Evolutionary conservation across 2,113 vertebrate species (phyloP), one percentile per base, ranked within the genome.

Genomic region (Rhipidura dahli): DNA sequence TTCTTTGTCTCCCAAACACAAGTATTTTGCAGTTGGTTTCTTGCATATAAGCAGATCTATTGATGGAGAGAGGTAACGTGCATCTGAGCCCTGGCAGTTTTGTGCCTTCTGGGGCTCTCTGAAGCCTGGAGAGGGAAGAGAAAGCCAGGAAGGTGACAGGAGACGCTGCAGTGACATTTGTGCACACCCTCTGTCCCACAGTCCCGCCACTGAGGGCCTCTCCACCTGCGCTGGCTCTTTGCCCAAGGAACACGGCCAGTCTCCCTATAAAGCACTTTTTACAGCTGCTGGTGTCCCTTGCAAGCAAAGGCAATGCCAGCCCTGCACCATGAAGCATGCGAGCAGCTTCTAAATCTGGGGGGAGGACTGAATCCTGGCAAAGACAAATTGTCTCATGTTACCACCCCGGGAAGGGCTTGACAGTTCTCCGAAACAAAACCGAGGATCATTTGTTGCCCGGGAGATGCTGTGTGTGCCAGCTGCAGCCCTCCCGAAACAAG

Each of bases 281-380:
- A 24, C 91, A 79, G 92, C 90, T 89, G 77, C 93, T 27, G 33
- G 83, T 44, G 79, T 87, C 93, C 90, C 92, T 51, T 51, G 79
- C 71, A 18, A 61, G 88, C 57, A 17, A 35, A 92, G 91, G 89
- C 80, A n/a, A 45, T 54, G n/a, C 39, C 53, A 87, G 69, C 73
- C 51, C 79, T 7, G 40, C 9, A 71, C 63, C 70, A 65, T 4
- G 1, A 66, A 85, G 59, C 81, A 71, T 60, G 90, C 68, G 64
- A 93, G 79, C 82, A 73, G 71, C 90, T 97, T 95, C 96, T 92
- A 96, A 96, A 95, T 95, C 89, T 86, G 88, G 96, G 77, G 77
- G 63, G 85, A 90, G 93, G 73, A 64, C 83, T 79, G 73, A 93
- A 57, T 19, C 40, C 77, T 87, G 83, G 83, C 96, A 90, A 61